phyloP scores from a whole-genome alignment of 2,888 invertebrate genomes.

The Meiosimyza decipiens region DNA sequence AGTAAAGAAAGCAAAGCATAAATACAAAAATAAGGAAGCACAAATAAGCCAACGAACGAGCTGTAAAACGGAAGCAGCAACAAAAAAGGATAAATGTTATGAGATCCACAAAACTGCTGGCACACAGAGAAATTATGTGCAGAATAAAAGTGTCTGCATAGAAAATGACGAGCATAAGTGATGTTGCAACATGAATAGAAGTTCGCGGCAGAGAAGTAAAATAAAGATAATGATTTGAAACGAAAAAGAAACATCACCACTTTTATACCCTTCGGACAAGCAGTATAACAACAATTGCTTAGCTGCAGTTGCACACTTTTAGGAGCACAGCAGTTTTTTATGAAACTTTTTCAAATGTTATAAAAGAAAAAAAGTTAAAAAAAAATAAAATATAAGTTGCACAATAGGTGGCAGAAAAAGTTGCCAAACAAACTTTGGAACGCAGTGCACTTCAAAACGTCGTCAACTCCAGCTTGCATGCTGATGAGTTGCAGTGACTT shows the following conservation, averaged over 20 bases:
- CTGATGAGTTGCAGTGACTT: conserved; percentile 22
- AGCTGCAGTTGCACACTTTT: too few relatives aligned
- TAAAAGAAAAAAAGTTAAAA: too few relatives aligned
- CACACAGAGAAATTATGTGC: not conserved
- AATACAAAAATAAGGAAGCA: not conserved
- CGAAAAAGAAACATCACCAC: too few relatives aligned
- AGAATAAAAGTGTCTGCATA: not conserved
- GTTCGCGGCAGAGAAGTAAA: too few relatives aligned
- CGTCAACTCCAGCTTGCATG: not conserved
- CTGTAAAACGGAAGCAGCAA: not conserved
- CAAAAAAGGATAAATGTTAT: not conserved
- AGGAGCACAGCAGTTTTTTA: too few relatives aligned
- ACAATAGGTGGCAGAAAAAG: not conserved
- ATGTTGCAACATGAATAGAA: too few relatives aligned
- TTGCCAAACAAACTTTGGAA: conserved; percentile 18
- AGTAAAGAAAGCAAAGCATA: not conserved
- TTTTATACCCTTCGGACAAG: too few relatives aligned
- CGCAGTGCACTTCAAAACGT: conserved; percentile 22
- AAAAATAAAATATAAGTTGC: not conserved
- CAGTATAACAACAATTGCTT: too few relatives aligned
- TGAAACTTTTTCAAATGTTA: too few relatives aligned
- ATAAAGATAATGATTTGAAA: too few relatives aligned
- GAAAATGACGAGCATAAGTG: too few relatives aligned
- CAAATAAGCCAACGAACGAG: not conserved
- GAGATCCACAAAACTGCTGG: not conserved